These are phyloP conservation scores for Ricordea florida DNA, from an alignment of 92 coral and sea anemone genomes.

Conservation along the genomic window DNA sequence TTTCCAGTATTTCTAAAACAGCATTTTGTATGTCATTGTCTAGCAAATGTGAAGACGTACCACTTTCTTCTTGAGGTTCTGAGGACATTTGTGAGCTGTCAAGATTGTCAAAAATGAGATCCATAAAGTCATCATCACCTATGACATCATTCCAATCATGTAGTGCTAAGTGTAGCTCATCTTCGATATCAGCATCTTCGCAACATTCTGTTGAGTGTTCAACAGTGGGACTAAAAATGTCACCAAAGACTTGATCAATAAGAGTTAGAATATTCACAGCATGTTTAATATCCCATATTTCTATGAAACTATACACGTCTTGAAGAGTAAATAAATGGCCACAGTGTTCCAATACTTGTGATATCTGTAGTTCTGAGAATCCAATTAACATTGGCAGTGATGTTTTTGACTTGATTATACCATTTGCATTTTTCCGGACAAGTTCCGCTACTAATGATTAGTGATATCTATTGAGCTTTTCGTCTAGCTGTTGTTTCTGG, in stretches of 20 bases:
- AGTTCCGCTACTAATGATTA: not conserved
- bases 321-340: too few relatives aligned
- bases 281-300: too few relatives aligned
- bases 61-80: not conserved
- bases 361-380: too few relatives aligned
- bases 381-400: too few relatives aligned
- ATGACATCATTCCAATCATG: constrained; percentile 2
- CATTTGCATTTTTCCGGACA: too few relatives aligned
- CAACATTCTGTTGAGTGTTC: not conserved
- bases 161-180: not conserved
- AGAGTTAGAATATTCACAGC: too few relatives aligned
- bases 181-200: not conserved
- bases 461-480: constrained; percentile 17
- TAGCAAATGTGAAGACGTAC: not conserved
- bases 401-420: too few relatives aligned
- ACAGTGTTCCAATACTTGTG: too few relatives aligned
- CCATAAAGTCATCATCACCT: not conserved
- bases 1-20: not conserved
- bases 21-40: not conserved
- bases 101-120: constrained; percentile 1
- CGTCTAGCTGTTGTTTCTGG: constrained; percentile 6
- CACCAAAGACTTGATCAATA: too few relatives aligned
- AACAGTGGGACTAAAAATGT: too few relatives aligned
- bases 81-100: constrained; percentile 1
- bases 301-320: too few relatives aligned